Evolutionary conservation across 1,140 invertebrate genomes (phyloP), one percentile per base, ranked within the genome.

Genomic region (Tetragnatha versicolor): DNA sequence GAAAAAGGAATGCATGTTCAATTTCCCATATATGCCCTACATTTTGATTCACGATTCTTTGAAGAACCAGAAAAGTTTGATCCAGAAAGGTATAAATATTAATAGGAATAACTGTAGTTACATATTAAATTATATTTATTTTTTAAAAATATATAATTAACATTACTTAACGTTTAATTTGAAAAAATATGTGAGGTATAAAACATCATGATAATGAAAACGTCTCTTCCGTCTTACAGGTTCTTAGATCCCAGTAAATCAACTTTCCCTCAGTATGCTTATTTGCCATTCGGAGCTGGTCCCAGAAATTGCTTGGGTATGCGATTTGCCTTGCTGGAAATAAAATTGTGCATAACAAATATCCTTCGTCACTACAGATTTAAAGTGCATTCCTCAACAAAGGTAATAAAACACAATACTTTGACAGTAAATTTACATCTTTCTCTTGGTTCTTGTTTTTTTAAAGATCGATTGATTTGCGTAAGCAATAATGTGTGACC

Each of bases 251-350:
- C 17, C 7, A 35, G 49, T 47, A 12, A 68, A 27, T 31, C 6
- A 61, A 47, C 2, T 27, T 47, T 49, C 65, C 70, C 85, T 29
- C 83, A 82, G 0, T 84, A 82, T 35, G 72, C 80, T 2, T 87
- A 82, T 68, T 53, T 85, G 3, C 85, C 87, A 2, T 88, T 87
- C 75, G 86, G 86, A 2, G 84, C 84, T 9, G 87, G 88, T 25
- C 87, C 87, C 1, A 80, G 87, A 61, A 84, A 84, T 51, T 88
- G 88, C 82, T 85, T 88, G 12, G 88, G 87, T 14, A 83, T 86
- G 49, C 81, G 86, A 20, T 84, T 87, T 31, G 87, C 86, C 9
- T 69, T 84, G 33, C 76, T 86, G 45, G 85, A 86, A 81, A 82
- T 83, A 12, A 87, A 87, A 82, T 82, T 85, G 79, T 82, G 83